Conservation (phyloP, 2,113 vertebrate genomes). For the Serilophus lunatus region DNA sequence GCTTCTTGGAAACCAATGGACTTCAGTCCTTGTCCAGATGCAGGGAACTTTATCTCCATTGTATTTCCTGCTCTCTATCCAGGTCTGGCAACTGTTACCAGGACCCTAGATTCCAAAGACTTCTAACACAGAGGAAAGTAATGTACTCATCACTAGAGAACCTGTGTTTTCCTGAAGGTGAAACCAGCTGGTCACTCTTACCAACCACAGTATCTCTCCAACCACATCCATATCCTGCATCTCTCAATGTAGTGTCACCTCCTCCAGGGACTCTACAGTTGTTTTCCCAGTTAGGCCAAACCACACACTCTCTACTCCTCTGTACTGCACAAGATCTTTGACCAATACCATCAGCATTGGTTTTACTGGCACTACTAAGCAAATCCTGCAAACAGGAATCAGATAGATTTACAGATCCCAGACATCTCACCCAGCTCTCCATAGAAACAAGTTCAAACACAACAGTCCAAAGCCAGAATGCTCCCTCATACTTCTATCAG, state of each 20-base stretch:
- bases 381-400: background rate
- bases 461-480: background rate
- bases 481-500: background rate
- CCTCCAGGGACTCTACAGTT: background rate
- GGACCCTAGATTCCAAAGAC: background rate
- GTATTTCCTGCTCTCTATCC: background rate
- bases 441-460: background rate
- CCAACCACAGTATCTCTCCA: background rate
- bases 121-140: background rate
- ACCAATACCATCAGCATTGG: background rate
- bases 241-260: rapidly evolving
- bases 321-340: background rate
- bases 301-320: background rate
- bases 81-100: background rate
- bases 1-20: background rate
- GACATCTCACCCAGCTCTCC: background rate
- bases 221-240: background rate
- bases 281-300: background rate
- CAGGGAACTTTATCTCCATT: background rate
- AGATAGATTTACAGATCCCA: background rate
- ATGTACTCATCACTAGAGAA: background rate
- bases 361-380: background rate
- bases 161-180: background rate
- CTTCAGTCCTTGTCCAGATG: background rate
- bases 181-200: background rate